Evolutionary conservation across 2,888 invertebrate species (phyloP), one percentile per base, ranked within the genome.

Genomic region (Oligia latruncula): DNA sequence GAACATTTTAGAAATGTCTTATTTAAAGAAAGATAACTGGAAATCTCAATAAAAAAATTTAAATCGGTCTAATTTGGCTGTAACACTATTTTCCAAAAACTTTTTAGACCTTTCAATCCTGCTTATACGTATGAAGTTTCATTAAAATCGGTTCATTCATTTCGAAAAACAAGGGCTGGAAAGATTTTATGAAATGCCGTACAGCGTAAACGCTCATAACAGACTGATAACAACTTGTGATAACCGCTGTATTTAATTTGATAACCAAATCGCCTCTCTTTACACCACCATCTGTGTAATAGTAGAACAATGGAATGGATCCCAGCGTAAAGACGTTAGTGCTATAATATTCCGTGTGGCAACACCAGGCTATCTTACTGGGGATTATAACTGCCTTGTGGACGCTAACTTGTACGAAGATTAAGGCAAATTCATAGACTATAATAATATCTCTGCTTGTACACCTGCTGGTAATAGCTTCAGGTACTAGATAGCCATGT

Each of bases 331-430:
- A 13, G 29, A 49, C 67, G 0, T 15, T 29, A 77, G 46, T 52
- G 6, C 84, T 80, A 35, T 46, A 84, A 66, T 80, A 84, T 80
- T 84, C 60, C 52, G 52, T 71, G 15, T 66, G 55, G 46, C 23
- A 43, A 23, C 46, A 79, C 52, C 17, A n/a, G 58, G 23, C 52
- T 29, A 60, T 60, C 80, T 55, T 62, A 60, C 13, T 13, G 9
- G 40, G 46, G 71, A 84, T 81, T 80, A 81, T 40, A 65, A 29
- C 70, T 46, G 40, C 43, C 17, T n/a, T 46, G 65, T 71, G 43
- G 35, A 60, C 29, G n/a, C 17, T 79, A 40, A 71, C 70, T 78
- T 60, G 80, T 71, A 43, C 11, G 43, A 23, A 71, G 43, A 84
- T 81, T 81, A 81, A 2, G 13, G 13, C 35, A 46, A 60, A 71